Base-by-base conservation (phyloP, 2,113 vertebrate genomes). In the Eonycteris spelaea region DNA sequence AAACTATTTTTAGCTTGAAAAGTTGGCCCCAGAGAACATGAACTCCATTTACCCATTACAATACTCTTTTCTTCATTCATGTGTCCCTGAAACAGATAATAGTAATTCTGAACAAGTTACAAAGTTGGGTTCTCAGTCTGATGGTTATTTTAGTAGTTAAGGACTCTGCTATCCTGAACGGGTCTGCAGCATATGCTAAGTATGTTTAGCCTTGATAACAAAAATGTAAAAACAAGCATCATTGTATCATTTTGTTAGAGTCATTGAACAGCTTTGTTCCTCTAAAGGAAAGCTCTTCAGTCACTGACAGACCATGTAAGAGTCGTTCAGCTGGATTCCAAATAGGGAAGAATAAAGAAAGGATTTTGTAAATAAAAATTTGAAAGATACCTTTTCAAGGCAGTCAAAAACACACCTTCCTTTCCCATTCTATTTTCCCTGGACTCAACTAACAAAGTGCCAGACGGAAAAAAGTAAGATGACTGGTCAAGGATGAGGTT, bases 261-360 rank as follows among this genome's bases (percentile, higher is more conserved):
- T 93, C 85, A 26, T 7, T 22, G 18, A 45, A 59, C 38, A n/a
- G 67, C 45, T 73, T 48, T 30, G 33, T 21, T 87, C 74, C 65
- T 68, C 78, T 67, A 33, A 59, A 45, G 79, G 59, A 65, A 86
- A 51, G 7, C 15, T n/a, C n/a, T 78, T 90, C 51, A n/a, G 70
- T 73, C 71, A 57, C 4, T 61, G 51, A 82, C 10, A 79, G n/a
- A 38, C 71, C 43, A 51, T 9, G 2, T n/a, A 16, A 38, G 40
- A 85, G 61, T 80, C 35, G 48, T 33, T 24, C 91, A 74, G 30
- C 30, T 77, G 21, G 59, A 55, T 80, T 67, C 90, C 84, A 53
- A 77, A 33, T 19, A 87, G 35, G 12, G 55, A 96, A 92, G 91
- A 84, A 24, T 59, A 68, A 83, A 86, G 51, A 80, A 92, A 89